Evolutionary conservation across 1,140 invertebrate species (phyloP).

Genomic region (Tribolium madens): DNA sequence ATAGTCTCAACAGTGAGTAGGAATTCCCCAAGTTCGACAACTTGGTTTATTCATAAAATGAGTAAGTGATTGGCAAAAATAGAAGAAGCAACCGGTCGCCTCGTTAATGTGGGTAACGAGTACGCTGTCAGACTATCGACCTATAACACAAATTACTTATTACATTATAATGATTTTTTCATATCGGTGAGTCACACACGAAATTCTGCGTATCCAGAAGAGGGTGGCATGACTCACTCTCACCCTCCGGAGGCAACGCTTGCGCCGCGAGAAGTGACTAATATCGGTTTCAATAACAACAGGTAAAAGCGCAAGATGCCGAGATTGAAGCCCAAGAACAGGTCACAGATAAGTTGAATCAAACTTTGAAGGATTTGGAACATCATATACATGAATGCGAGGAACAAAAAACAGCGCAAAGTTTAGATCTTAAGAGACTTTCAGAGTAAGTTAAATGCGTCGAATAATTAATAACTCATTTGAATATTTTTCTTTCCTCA

Average conservation of each 20-base stretch:
- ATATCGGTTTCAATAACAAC: neutral
- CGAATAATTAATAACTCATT: neutral
- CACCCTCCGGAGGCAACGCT: neutral
- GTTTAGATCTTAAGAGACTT: neutral
- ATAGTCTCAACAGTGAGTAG: neutral
- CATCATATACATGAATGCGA: neutral
- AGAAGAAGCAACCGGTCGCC: neutral
- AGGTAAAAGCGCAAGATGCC: constrained; percentile 2
- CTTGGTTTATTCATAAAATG: constrained; percentile 15
- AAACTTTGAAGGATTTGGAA: neutral
- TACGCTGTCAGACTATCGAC: neutral
- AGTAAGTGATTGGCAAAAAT: constrained; percentile 10
- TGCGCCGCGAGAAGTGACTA: neutral
- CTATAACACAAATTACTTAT: neutral
- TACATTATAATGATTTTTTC: neutral
- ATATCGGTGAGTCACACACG: constrained; percentile 2
- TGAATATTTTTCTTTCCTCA: constrained; percentile 31
- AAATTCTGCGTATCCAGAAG: neutral
- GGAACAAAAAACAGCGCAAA: neutral
- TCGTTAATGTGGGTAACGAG: constrained; percentile 5
- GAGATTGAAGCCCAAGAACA: constrained; percentile 5
- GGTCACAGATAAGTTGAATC: neutral
- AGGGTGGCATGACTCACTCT: constrained; percentile 16
- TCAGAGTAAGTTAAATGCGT: constrained; percentile 2
- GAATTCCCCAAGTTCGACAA: constrained; percentile 28